These are phyloP conservation scores for Fissipunctia ypsillon DNA, from an alignment of 2,888 invertebrate genomes.

Conservation along the genomic window DNA sequence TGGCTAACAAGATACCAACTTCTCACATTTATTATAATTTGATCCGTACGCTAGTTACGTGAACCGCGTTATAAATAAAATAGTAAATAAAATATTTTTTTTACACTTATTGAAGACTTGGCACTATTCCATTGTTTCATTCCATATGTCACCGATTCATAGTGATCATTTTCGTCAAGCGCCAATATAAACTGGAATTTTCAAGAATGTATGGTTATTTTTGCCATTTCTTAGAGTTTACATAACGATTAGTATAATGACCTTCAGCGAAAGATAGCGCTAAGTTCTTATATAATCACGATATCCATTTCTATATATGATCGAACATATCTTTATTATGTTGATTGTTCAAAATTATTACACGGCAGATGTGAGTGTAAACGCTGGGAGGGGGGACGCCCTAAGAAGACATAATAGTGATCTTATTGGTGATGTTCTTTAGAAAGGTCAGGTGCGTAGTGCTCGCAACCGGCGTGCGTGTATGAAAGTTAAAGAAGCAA, in stretches of 20 bases:
- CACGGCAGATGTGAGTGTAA: too few species aligned
- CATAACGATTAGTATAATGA: neutral
- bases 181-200: conserved; percentile 39
- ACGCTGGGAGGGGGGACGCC: too few species aligned
- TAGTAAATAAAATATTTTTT: conserved; percentile 38
- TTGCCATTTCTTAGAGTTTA: conserved; percentile 34
- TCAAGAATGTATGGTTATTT: conserved; percentile 41
- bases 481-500: too few species aligned
- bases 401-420: too few species aligned
- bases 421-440: too few species aligned
- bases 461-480: too few species aligned
- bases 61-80: conserved; percentile 36
- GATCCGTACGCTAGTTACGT: conserved; percentile 26
- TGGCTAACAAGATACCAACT: conserved; percentile 14
- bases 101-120: conserved; percentile 53
- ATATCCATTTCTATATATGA: conserved; percentile 19
- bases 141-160: conserved; percentile 55
- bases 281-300: conserved; percentile 6
- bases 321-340: conserved; percentile 9
- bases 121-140: conserved; percentile 58
- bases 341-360: conserved; percentile 15
- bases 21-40: conserved; percentile 42
- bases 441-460: too few species aligned
- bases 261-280: conserved; percentile 15
- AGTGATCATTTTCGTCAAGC: conserved; percentile 45